Evolutionary conservation across 2,888 invertebrate species (phyloP), one percentile per base, ranked within the genome.

Genomic region (Linnaemya vulpina): DNA sequence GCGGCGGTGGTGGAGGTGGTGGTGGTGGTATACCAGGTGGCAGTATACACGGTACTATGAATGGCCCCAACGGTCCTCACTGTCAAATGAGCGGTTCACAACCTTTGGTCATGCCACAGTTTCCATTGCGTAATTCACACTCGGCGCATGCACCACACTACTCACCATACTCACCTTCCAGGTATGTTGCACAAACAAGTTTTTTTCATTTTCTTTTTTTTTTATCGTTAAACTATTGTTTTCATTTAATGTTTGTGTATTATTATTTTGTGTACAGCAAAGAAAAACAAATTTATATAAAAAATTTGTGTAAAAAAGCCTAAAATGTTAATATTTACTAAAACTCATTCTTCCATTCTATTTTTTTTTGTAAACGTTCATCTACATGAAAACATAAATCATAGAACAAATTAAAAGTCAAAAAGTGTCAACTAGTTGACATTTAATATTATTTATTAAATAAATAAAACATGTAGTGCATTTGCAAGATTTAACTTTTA

Each of bases 91-190:
- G 93, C 88, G 94, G 94, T 89, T 95, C 94, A 91, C 94, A 95
- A 91, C 96, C 96, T 76, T 94, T 97, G 92, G 97, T 97, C 89
- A 96, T 97, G 96, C 96, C 97, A 83, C 97, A 96, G 90, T 97
- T 97, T 93, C 97, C 97, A 67, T 94, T 96, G 89, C 94, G 96
- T 86, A 93, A 94, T 88, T 94, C 94, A 89, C 93, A 93, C 90
- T 93, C 94, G 90, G 93, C 94, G 87, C 93, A 94, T 90, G 95
- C 96, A 91, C 96, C 96, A 89, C 96, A 96, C 92, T 96, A 97
- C 90, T 96, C 96, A 92, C 97, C 97, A 88, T 97, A 97, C 94
- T 97, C 97, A 90, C 97, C 97, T 92, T 97, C 97, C 92, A 95
- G 97, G 93, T 93, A 90, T 15, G 58, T 35, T 40, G 5, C 20